phyloP scores from a whole-genome alignment of 1,140 invertebrate species.

The Sinonovacula constricta region DNA sequence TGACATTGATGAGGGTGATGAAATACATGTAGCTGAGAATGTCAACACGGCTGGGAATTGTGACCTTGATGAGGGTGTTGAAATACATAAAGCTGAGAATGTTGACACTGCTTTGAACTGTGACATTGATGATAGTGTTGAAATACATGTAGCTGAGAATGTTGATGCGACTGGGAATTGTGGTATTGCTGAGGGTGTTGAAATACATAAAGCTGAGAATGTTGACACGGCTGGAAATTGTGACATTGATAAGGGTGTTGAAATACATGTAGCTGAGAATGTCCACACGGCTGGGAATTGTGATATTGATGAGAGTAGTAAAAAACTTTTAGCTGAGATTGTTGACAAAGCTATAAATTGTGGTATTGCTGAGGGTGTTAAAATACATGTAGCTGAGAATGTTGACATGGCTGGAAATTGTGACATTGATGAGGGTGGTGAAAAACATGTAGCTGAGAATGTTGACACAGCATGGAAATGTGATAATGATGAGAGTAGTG shows the following conservation, averaged over 20 bases:
- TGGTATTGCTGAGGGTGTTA: conserved; percentile 7
- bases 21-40: conserved; percentile 22
- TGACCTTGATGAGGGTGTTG: conserved; percentile 9
- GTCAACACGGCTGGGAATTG: conserved; percentile 9
- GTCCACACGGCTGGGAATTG: conserved; percentile 2
- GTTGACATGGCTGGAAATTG: conserved; percentile 14
- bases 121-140: conserved; percentile 7
- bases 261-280: conserved; percentile 6
- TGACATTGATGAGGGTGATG: conserved; percentile 6
- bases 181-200: conserved; percentile 3
- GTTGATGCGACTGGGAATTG: conserved; percentile 2
- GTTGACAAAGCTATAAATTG: not conserved
- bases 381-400: conserved; percentile 20
- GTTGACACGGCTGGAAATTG: not conserved
- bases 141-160: conserved; percentile 13
- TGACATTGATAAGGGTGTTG: not conserved
- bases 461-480: not conserved
- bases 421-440: conserved; percentile 14
- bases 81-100: conserved; percentile 4
- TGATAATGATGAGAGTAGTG: conserved; percentile 6
- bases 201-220: conserved; percentile 8
- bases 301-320: conserved; percentile 5
- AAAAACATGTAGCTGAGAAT: conserved; percentile 10
- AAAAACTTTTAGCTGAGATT: conserved; percentile 8
- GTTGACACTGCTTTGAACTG: conserved; percentile 5